Percentiles rank a stretch among this genome's conserved stretches.
Conservation (phyloP, 2,113 vertebrate species). For the Pampusana beccarii region DNA sequence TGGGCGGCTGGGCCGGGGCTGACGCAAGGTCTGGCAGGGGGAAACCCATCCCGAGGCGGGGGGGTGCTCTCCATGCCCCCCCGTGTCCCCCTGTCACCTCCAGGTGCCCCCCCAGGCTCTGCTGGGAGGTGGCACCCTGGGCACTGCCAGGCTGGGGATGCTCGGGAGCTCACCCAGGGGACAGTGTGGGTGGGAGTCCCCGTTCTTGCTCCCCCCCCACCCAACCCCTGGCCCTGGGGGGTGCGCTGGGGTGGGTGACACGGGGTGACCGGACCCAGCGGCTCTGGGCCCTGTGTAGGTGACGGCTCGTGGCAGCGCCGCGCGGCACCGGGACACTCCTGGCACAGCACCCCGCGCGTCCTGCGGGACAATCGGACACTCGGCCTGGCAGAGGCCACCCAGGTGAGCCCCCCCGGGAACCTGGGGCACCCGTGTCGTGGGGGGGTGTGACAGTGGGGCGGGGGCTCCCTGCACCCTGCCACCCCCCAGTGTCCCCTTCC, state of each 20-base stretch:
- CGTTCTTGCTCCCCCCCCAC: too few relatives aligned
- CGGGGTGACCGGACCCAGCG: too few relatives aligned
- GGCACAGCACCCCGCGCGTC: slow-evolving; percentile 2
- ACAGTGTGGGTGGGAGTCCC: neutral
- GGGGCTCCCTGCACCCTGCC: neutral
- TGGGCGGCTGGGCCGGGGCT: neutral
- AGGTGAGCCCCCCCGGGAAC: slow-evolving; percentile 46
- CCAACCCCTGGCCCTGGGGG: neutral
- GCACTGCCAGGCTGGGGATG: neutral
- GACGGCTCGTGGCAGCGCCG: neutral
- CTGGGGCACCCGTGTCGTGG: too few relatives aligned
- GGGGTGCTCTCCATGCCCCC: neutral
- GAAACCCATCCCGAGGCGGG: neutral
- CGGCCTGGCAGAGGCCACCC: slow-evolving; percentile 9
- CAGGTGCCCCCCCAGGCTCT: neutral
- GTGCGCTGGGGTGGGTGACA: neutral
- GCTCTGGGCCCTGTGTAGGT: neutral
- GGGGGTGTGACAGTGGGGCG: neutral
- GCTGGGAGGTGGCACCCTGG: neutral
- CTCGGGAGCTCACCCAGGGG: neutral
- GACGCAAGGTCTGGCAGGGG: slow-evolving; percentile 3
- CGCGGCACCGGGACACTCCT: neutral
- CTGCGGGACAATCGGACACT: neutral
- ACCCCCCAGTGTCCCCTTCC: neutral
- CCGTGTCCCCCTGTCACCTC: neutral